A percentile compares a stretch with the other conserved stretches of the same genome.
These are phyloP conservation scores for Pluvialis apricaria DNA, from an alignment of 2,113 vertebrate genomes.

Conservation along the genomic window DNA sequence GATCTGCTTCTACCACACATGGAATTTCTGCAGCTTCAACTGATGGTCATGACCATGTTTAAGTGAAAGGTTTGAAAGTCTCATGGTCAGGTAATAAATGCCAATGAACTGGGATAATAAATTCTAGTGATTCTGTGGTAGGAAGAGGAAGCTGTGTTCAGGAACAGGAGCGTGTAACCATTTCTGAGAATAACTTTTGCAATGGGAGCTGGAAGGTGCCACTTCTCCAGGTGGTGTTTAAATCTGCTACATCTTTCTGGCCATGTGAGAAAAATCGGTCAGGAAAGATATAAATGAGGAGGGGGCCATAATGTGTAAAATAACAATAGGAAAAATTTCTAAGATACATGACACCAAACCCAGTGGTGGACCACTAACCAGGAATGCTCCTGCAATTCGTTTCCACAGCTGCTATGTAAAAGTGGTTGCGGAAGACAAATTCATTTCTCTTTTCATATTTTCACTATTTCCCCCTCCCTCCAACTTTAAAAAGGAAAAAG, in stretches of 20 bases:
- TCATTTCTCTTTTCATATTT: not conserved
- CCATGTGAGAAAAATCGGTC: not conserved
- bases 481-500: not conserved
- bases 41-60: not conserved
- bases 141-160: not conserved
- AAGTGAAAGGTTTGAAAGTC: not conserved
- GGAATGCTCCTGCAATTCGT: not conserved
- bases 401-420: not conserved
- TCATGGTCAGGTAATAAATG: not conserved
- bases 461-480: not conserved
- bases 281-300: not conserved
- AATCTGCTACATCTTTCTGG: not conserved
- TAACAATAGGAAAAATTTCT: not conserved
- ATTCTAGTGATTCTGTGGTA: not conserved
- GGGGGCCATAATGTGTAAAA: not conserved
- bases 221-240: not conserved
- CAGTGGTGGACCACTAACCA: not conserved
- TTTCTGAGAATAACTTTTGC: not conserved
- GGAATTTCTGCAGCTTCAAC: not conserved
- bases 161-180: not conserved
- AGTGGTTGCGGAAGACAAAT: not conserved
- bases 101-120: not conserved
- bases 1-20: not conserved
- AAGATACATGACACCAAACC: accelerated
- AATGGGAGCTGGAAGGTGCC: not conserved